Percentiles rank a stretch among this genome's conserved stretches.
These are phyloP conservation scores for Arctocebus calabarensis DNA, from an alignment of 2,797 vertebrate species.

Conservation along the genomic window DNA sequence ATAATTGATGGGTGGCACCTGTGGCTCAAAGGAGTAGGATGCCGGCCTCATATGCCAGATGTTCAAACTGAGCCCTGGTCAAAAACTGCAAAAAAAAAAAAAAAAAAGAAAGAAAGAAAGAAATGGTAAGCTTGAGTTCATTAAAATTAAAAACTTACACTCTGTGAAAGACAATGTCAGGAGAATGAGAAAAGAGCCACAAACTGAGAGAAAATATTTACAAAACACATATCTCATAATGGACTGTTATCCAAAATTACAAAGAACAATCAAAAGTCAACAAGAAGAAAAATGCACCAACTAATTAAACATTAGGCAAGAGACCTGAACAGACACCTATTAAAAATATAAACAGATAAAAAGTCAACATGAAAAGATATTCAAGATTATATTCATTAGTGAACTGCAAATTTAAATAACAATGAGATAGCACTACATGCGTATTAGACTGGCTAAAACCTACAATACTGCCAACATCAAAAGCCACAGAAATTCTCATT, in stretches of 20 bases:
- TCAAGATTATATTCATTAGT: background rate
- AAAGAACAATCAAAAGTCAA: background rate
- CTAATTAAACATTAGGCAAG: background rate
- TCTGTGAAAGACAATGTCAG: background rate
- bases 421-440: background rate
- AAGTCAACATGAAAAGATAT: background rate
- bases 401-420: background rate
- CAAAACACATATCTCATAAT: background rate
- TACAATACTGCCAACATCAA: background rate
- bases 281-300: background rate
- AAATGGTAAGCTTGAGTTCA: background rate
- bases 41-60: too few species aligned
- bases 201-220: background rate
- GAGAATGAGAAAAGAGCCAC: background rate
- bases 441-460: background rate
- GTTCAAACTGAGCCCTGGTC: too few species aligned
- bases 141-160: constrained; percentile 22
- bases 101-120: too few species aligned
- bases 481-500: background rate
- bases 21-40: too few species aligned
- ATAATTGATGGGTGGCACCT: too few species aligned
- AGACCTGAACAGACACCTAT: background rate
- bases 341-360: background rate
- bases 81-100: too few species aligned
- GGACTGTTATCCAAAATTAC: background rate